Evolutionary conservation across 2,888 invertebrate genomes (phyloP).

Genomic region (Phania funesta): DNA sequence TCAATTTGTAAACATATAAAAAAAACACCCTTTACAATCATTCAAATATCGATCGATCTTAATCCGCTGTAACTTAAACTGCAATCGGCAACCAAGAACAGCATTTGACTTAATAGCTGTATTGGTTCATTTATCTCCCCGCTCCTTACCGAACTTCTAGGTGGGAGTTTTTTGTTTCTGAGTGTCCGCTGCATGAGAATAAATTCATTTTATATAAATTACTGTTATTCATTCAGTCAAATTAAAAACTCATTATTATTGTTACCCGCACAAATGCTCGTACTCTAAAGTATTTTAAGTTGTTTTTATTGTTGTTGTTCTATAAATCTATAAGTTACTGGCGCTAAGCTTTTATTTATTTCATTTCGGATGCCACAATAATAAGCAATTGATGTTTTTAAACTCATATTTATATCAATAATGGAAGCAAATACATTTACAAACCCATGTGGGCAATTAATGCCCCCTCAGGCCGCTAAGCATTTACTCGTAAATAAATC

Average conservation of each 20-base stretch:
- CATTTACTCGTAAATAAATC: constrained; percentile 14
- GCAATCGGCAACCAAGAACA: background rate
- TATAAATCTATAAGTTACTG: constrained; percentile 41
- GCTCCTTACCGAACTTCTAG: background rate
- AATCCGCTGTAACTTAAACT: background rate
- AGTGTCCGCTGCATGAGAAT: background rate
- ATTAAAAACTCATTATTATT: constrained; percentile 46
- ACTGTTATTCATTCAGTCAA: background rate
- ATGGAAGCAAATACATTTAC: constrained; percentile 2
- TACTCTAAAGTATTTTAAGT: constrained; percentile 23
- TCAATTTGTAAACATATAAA: too few species aligned
- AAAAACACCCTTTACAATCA: background rate
- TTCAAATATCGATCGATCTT: constrained; percentile 29
- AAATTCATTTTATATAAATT: constrained; percentile 1
- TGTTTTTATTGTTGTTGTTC: too few species aligned
- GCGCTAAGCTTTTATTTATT: constrained; percentile 54
- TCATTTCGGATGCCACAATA: constrained; percentile 29
- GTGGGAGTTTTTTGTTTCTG: constrained; percentile 13
- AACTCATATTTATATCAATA: constrained; percentile 25
- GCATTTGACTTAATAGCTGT: background rate
- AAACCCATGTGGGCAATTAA: background rate
- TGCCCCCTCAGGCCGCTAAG: background rate
- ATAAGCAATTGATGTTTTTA: constrained; percentile 43
- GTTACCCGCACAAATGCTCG: constrained; percentile 12
- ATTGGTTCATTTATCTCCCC: constrained; percentile 11